phyloP scores from a whole-genome alignment of 2,797 vertebrate species.

The Staurois parvus region DNA sequence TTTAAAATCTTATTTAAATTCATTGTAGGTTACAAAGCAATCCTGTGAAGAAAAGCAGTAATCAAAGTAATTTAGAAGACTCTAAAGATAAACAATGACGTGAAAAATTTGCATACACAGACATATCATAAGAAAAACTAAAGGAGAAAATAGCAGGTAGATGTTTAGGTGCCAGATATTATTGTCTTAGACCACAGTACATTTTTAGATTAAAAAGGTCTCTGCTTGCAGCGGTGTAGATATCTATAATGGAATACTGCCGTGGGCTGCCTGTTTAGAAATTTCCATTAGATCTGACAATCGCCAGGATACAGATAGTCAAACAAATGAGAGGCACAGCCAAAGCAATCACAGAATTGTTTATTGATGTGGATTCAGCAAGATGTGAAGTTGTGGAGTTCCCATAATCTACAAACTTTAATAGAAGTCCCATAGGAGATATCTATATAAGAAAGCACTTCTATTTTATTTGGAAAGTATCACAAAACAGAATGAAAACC shows the following conservation, averaged over 20 bases:
- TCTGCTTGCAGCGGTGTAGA: not conserved
- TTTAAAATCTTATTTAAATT: constrained; percentile 13
- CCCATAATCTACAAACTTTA: constrained; percentile 9
- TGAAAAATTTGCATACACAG: constrained; percentile 29
- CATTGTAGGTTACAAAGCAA: not conserved
- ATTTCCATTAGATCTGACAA: constrained; percentile 48
- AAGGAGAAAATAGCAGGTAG: constrained; percentile 17
- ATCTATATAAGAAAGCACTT: not conserved
- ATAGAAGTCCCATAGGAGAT: not conserved
- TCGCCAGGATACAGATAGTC: constrained; percentile 17
- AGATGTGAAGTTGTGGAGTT: not conserved
- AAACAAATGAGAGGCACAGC: constrained; percentile 15
- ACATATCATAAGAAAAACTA: constrained; percentile 25
- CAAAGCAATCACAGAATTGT: constrained; percentile 41
- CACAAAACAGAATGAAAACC: not conserved
- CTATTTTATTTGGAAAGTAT: not conserved
- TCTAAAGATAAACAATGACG: constrained; percentile 22
- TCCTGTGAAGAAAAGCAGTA: constrained; percentile 4
- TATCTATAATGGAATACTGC: constrained; percentile 28
- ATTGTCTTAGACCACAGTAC: constrained; percentile 10
- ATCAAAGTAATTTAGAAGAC: constrained; percentile 12
- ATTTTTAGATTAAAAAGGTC: constrained; percentile 14
- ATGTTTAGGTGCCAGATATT: constrained; percentile 4
- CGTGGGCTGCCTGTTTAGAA: constrained; percentile 16
- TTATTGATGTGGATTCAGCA: not conserved